Evolutionary conservation across 2,797 vertebrate species (phyloP).

Genomic region (Sebastes oblongus): DNA sequence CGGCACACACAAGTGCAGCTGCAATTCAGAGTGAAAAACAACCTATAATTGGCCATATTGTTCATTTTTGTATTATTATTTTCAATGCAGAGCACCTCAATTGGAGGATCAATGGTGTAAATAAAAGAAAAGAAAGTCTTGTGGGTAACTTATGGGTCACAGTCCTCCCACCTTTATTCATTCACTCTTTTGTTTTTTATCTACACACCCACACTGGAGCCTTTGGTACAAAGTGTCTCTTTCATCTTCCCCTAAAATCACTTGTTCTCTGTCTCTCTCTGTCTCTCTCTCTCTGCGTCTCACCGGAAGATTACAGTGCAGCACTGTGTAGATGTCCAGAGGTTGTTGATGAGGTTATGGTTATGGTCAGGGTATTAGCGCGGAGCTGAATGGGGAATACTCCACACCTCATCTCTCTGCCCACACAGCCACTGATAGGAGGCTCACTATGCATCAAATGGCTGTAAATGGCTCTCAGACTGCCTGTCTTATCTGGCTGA

Average conservation of each 20-base stretch:
- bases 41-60: not conserved
- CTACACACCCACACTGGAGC: constrained; percentile 27
- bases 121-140: not conserved
- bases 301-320: constrained; percentile 35
- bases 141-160: constrained; percentile 16
- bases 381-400: constrained; percentile 65
- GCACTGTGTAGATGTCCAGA: constrained; percentile 30
- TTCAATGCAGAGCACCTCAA: not conserved
- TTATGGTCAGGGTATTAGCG: constrained; percentile 63
- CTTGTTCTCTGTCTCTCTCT: constrained; percentile 30
- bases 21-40: not conserved
- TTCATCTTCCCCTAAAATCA: constrained; percentile 43
- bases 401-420: constrained; percentile 76
- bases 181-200: constrained; percentile 28
- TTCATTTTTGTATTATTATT: not conserved
- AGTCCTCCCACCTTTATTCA: constrained; percentile 10
- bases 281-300: constrained; percentile 18
- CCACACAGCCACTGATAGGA: constrained; percentile 79
- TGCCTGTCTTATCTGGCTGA: constrained; percentile 74
- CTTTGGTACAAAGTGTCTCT: constrained; percentile 28
- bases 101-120: not conserved
- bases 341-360: constrained; percentile 69
- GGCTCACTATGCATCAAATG: constrained; percentile 77
- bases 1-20: not conserved
- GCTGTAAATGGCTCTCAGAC: constrained; percentile 76